phyloP scores from a whole-genome alignment of 2,888 invertebrate species.

The Maniola hyperantus region DNA sequence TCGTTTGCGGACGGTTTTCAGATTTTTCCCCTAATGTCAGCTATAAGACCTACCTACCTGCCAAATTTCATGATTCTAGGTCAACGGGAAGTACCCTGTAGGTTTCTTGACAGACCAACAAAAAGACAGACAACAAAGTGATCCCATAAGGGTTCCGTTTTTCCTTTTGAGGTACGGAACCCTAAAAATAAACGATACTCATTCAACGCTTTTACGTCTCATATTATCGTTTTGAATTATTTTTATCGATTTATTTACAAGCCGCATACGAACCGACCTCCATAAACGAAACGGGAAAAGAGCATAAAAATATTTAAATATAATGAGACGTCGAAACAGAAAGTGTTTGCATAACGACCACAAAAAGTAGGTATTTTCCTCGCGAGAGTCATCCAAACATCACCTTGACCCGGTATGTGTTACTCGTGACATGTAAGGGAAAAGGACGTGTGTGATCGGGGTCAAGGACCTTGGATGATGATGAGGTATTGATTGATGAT shows the following conservation, averaged over 20 bases:
- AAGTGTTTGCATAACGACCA: conserved; percentile 29
- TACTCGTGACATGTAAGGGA: conserved; percentile 52
- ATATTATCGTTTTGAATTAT: not conserved
- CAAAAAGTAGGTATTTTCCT: conserved; percentile 49
- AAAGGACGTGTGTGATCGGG: conserved; percentile 49
- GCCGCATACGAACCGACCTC: not conserved
- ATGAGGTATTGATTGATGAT: conserved; percentile 26
- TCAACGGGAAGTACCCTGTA: no score
- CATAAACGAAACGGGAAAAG: conserved; percentile 13
- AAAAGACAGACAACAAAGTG: no score
- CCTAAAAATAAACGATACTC: not conserved
- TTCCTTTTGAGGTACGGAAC: no score
- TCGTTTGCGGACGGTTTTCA: no score
- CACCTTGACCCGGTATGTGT: conserved; percentile 70
- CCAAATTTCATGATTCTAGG: no score
- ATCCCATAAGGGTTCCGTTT: no score
- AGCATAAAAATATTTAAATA: conserved; percentile 18
- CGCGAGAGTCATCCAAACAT: conserved; percentile 54
- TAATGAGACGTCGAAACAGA: conserved; percentile 40
- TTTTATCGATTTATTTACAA: conserved; percentile 7
- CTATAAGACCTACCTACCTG: no score
- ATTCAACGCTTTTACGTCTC: conserved; percentile 1
- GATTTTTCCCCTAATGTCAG: no score
- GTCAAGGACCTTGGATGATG: conserved; percentile 32
- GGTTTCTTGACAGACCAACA: no score